Base-by-base conservation (phyloP, 2,888 invertebrate species). In the Ditula angustiorana region DNA sequence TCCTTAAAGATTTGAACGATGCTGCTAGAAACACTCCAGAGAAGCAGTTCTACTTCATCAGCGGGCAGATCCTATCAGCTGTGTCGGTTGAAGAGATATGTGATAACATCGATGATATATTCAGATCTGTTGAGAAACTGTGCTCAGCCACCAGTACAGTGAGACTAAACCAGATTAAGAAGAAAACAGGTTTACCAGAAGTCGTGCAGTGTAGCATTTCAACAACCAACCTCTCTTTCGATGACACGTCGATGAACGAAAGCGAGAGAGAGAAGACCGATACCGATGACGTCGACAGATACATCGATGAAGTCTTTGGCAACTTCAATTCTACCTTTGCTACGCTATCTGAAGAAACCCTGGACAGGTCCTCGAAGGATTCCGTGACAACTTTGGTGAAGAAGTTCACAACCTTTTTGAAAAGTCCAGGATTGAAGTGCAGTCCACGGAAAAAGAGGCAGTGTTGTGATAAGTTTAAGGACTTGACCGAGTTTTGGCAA, bases 241-340 rank as follows among this genome's bases (percentile, higher is more conserved):
- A 91, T 66, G 90, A 91, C 49, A 90, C 89, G 0, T 56, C 61
- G 8, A 71, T 74, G 2, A 64, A 69, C 19, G 67, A 68, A 10
- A 63, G 53, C 8, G 76, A 75, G 30, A 72, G 73, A 24, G 80
- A 82, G 41, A 75, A 74, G 19, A 75, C 69, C 41, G 79, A 83
- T 26, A 73, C 75, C 13, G 85, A 83, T 67, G 83, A 85, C 23
- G 77, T 91, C 0, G 87, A 87, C 16, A 78, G 74, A 19, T 89
- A 78, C n/a, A 90, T 92, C 1, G 90, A 91, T 66, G 89, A 90
- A 67, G 87, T 89, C 0, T 88, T 92, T 62, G 82, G 87, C 7
- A 79, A 87, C 16, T 70, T 91, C 7, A 82, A 82, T 67, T 75
- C 79, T 0, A 84, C 85, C 0, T 71, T 84, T 11, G 76, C 79